These are phyloP conservation scores for Oostethus manadensis DNA, from an alignment of 2,113 vertebrate species.

Conservation along the genomic window DNA sequence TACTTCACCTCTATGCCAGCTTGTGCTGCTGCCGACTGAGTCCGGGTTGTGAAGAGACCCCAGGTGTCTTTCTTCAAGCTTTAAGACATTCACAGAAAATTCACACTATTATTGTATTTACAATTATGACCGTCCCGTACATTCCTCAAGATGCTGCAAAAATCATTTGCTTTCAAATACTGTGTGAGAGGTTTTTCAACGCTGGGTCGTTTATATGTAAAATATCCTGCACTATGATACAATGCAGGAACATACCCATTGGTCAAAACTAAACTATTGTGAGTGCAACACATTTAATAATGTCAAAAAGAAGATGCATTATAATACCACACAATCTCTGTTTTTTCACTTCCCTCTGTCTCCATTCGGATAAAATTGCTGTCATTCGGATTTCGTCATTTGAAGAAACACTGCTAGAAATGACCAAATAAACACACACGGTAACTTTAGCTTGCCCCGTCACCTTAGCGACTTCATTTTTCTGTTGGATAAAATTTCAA, in stretches of 20 bases:
- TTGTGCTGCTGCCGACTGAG: conserved; percentile 24
- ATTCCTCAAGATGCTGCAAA: conserved; percentile 18
- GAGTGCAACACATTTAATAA: no score
- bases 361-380: no score
- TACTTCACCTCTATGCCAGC: not conserved
- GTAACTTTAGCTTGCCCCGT: not conserved
- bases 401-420: not conserved
- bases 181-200: conserved; percentile 1
- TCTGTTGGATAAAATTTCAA: no score
- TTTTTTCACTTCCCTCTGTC: no score
- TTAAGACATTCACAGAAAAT: conserved; percentile 29
- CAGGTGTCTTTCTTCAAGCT: conserved; percentile 1
- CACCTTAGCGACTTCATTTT: no score
- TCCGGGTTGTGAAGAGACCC: conserved; percentile 13
- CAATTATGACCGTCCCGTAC: not conserved
- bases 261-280: no score
- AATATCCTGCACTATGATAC: conserved; percentile 1
- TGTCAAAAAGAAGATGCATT: no score
- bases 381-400: not conserved
- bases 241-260: not conserved
- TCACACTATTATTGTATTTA: conserved; percentile 23
- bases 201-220: conserved; percentile 12
- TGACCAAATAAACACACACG: not conserved
- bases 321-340: no score
- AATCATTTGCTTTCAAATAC: conserved; percentile 20